These are phyloP conservation scores for Elysia chlorotica DNA, from an alignment of 1,140 invertebrate species.

Conservation along the genomic window DNA sequence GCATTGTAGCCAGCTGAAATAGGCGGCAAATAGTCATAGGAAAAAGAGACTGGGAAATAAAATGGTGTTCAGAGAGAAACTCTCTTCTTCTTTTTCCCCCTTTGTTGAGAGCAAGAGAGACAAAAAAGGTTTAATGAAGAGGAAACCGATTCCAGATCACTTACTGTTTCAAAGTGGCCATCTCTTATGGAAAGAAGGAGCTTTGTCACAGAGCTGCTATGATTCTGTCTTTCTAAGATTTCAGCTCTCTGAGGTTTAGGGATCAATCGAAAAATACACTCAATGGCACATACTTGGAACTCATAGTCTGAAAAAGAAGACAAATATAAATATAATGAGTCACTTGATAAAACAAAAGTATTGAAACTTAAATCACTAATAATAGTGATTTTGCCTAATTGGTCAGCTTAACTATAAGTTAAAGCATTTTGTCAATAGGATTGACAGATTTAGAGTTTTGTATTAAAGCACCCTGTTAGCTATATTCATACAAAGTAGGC, in stretches of 20 bases:
- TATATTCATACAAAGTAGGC: neutral
- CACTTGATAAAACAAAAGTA: too few relatives aligned
- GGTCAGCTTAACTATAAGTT: neutral
- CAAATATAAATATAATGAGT: neutral
- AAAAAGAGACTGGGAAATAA: too few relatives aligned
- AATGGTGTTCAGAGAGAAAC: too few relatives aligned
- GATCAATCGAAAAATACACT: slow-evolving; percentile 47
- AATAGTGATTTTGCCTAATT: neutral
- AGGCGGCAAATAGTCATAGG: too few relatives aligned
- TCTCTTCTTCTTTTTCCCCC: too few relatives aligned
- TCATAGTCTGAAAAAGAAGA: slow-evolving; percentile 48
- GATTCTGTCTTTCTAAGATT: too few relatives aligned
- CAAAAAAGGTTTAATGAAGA: neutral
- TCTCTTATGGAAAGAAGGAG: slow-evolving; percentile 45
- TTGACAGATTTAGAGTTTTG: neutral
- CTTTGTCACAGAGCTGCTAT: too few relatives aligned
- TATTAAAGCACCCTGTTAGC: neutral
- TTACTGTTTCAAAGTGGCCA: slow-evolving; percentile 53
- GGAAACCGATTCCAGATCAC: slow-evolving; percentile 11
- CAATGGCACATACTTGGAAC: slow-evolving; percentile 49
- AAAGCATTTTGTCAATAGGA: neutral
- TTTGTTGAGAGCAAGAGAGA: too few relatives aligned
- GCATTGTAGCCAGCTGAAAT: too few relatives aligned
- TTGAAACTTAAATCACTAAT: too few relatives aligned
- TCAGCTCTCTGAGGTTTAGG: too few relatives aligned